Conservation (phyloP, 2,888 invertebrate species). For the Pterobdella sp. region DNA sequence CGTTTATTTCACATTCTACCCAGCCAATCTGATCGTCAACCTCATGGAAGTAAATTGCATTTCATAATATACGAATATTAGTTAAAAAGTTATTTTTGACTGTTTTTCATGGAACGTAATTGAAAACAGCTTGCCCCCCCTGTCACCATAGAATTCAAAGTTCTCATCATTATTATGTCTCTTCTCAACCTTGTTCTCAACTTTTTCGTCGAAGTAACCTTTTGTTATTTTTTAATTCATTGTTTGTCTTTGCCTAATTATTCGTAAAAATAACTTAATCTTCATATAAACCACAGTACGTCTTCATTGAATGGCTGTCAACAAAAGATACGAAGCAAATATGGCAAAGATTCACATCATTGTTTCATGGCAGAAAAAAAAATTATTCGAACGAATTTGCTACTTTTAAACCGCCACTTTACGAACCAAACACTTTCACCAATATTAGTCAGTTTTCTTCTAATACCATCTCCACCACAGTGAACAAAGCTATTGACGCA, state of each 20-base stretch:
- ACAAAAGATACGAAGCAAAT: background rate
- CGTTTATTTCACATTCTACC: constrained; percentile 56
- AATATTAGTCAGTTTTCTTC: background rate
- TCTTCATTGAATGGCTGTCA: background rate
- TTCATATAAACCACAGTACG: background rate
- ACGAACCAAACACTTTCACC: background rate
- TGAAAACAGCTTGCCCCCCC: constrained; percentile 43
- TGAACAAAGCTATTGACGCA: background rate
- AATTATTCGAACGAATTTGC: background rate
- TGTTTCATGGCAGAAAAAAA: background rate
- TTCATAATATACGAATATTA: too few species aligned
- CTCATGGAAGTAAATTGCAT: constrained; percentile 46
- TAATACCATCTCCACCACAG: too few species aligned
- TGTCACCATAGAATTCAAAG: constrained; percentile 55
- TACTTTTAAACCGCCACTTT: background rate
- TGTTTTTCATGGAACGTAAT: too few species aligned
- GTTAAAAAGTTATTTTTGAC: too few species aligned
- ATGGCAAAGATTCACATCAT: background rate
- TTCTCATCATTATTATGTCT: constrained; percentile 56
- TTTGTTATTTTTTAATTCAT: background rate
- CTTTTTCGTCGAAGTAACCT: constrained; percentile 53
- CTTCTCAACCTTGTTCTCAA: constrained; percentile 52
- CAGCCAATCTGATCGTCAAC: constrained; percentile 43
- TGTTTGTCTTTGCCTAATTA: background rate
- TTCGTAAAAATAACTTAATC: background rate